Evolutionary conservation across 2,797 vertebrate species (phyloP), one percentile per base, ranked within the genome.

Genomic region (Bradypus variegatus): DNA sequence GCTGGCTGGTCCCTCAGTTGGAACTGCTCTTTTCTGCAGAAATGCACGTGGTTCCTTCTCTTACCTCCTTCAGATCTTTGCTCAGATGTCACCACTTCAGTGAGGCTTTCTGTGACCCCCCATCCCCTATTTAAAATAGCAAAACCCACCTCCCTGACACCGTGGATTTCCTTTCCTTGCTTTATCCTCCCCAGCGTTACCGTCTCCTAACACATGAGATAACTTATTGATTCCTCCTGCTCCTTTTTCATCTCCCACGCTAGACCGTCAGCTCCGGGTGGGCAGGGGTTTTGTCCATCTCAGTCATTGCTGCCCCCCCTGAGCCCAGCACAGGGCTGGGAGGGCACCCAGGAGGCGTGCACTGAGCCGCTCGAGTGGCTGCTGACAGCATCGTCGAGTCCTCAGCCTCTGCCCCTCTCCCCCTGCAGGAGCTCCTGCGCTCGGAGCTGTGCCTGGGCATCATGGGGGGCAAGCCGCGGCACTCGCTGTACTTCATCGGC

Each of bases 381-480:
- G 41, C 41, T 45, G 41, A 45, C 41, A 45, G 41, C 41, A 8
- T 45, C 41, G 4, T 8, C 8, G 41, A 45, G 41, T 2, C 5
- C 5, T 29, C 14, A 19, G 13, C 53, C 12, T 41, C 0, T 31
- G 0, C 33, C 19, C 41, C 1, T 38, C 81, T 7, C 90, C 91
- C 93, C 95, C 95, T 88, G 1, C 82, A 99, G 99, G 98, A 98
- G 95, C 98, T 99, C 91, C 97, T 99, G 23, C 97, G 97, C 88
- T 97, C 98, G 62, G 98, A 98, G 15, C 98, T 98, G 94, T 99
- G 99, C 95, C 97, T 99, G 67, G 99, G 99, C 82, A 99, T 99
- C 96, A 99, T 99, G 11, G 98, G 99, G 14, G 99, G 98, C 70
- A 99, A 98, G 96, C 98, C 99, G 0, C 98, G 98, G 77, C 99